phyloP scores from a whole-genome alignment of 2,113 vertebrate species.

The Oreochromis aureus region DNA sequence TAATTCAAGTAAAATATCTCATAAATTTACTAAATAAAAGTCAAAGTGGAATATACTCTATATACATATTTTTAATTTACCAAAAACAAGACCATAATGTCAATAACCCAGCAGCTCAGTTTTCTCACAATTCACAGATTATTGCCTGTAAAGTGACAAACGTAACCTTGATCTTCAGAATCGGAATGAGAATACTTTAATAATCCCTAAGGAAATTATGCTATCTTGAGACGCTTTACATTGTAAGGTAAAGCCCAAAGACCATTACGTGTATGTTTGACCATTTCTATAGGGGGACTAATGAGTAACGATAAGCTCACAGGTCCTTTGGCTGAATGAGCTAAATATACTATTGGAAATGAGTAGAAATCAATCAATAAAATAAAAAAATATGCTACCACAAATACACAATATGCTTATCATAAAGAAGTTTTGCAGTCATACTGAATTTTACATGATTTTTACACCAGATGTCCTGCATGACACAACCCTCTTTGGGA shows the following conservation, averaged over 20 bases:
- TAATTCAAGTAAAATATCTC: not conserved
- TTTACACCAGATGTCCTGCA: not conserved
- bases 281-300: not conserved
- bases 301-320: not conserved
- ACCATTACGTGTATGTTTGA: not conserved
- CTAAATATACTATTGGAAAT: not conserved
- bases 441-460: not conserved
- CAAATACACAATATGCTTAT: not conserved
- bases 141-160: not conserved
- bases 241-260: not conserved
- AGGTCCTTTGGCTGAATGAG: not conserved
- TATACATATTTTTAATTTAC: not conserved
- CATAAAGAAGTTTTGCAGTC: not conserved
- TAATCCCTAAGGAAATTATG: not conserved
- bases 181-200: not conserved
- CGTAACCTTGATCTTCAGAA: not conserved
- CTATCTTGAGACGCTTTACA: rapidly evolving
- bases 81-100: not conserved
- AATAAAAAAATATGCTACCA: not conserved
- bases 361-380: not conserved
- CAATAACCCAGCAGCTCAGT: not conserved
- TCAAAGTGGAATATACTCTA: not conserved
- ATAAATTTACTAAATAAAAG: not conserved
- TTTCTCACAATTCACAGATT: not conserved
- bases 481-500: not conserved